Evolutionary conservation across 2,113 vertebrate species (phyloP), one percentile per base, ranked within the genome.

Genomic region (Austrofundulus limnaeus): DNA sequence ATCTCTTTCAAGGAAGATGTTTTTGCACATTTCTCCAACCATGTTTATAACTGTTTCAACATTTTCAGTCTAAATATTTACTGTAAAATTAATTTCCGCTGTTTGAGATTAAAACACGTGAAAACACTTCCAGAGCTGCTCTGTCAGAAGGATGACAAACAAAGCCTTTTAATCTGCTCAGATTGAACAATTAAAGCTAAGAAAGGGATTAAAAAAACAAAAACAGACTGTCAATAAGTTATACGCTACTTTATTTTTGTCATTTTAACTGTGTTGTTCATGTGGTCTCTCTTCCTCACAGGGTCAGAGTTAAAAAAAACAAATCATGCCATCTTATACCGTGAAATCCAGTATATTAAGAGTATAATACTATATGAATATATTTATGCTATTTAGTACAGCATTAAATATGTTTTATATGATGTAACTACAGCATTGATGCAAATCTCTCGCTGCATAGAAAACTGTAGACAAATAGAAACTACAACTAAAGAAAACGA

Each of bases 301-400:
- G 72, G 75, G 82, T 73, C 83, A 84, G 80, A 85, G 77, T 75
- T 81, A 75, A 47, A 82, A 61, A 62, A 75, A 70, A 89, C 64
- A 67, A 71, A 82, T 55, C 70, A 86, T 73, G 55, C 83, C 84
- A 86, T 74, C 47, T 49, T 80, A 85, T 81, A 52, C n/a, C 43
- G 17, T 46, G 74, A 81, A 51, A 84, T 61, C 78, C 65, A 79
- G 75, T 78, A 86, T 87, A 80, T 85, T 78, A 84, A 86, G 67
- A 89, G 65, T 89, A 88, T 88, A 90, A 87, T 75, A 82, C 75
- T 84, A 88, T 86, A 87, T 81, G 56, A 76, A 79, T 84, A 84
- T 89, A 90, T 89, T 85, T 88, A 90, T 87, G 88, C 81, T 90
- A 90, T 73, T 81, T 64, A 76, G 76, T 80, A 74, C 63, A 53